Percentiles rank a stretch among this genome's conserved stretches.
phyloP scores from a whole-genome alignment of 2,888 invertebrate species.

The Chironomus tentans region DNA sequence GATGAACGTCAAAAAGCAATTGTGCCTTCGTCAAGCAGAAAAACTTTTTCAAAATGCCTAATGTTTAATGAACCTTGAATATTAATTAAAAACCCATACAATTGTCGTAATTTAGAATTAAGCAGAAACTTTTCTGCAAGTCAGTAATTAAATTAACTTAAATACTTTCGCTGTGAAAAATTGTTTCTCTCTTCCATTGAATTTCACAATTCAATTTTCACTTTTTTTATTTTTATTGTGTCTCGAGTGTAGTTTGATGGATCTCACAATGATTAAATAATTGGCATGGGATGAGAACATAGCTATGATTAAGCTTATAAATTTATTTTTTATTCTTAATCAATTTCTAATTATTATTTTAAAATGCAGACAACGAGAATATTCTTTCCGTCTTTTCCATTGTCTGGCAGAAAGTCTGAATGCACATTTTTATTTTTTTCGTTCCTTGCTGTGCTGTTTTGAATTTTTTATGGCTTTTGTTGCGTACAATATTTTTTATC shows the following conservation, averaged over 20 bases:
- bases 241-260: background rate
- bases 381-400: too few relatives aligned
- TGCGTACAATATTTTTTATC: too few relatives aligned
- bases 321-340: background rate
- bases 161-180: background rate
- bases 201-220: background rate
- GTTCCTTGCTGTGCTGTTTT: background rate
- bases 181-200: background rate
- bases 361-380: too few relatives aligned
- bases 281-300: background rate
- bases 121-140: background rate
- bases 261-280: background rate
- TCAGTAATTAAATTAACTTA: background rate
- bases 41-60: too few relatives aligned
- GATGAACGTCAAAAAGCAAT: background rate
- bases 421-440: background rate
- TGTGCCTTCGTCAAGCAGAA: background rate
- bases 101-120: background rate
- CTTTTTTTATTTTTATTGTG: background rate
- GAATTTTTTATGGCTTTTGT: too few relatives aligned
- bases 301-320: too few relatives aligned
- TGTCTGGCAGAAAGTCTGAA: too few relatives aligned
- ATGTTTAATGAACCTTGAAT: background rate
- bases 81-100: background rate
- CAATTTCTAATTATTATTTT: background rate